Evolutionary conservation across 2,797 vertebrate genomes (phyloP).

Genomic region (Mormyrops boulengeri): DNA sequence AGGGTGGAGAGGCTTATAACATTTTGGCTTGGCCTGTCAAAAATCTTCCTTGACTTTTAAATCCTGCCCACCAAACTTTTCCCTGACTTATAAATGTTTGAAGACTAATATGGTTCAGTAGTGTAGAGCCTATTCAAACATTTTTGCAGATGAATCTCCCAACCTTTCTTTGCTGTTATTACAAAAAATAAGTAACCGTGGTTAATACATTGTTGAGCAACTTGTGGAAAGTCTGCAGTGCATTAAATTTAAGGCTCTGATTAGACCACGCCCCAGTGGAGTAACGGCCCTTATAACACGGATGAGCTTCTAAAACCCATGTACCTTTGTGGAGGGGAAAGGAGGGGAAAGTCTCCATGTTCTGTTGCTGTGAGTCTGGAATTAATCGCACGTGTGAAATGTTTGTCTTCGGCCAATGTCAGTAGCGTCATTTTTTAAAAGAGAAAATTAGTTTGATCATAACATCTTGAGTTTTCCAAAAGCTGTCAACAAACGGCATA

Average conservation of each 20-base stretch:
- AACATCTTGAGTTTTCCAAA: neutral
- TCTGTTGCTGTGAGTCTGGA: neutral
- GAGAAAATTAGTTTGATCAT: neutral
- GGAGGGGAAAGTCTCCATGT: neutral
- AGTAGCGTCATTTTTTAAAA: neutral
- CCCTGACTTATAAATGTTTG: neutral
- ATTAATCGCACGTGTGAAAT: neutral
- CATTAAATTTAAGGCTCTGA: neutral
- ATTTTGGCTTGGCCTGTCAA: neutral
- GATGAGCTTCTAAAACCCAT: neutral
- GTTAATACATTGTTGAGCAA: slow-evolving; percentile 14
- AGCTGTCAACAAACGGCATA: neutral
- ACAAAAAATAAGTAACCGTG: neutral
- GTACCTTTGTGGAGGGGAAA: too few species aligned
- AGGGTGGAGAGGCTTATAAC: neutral
- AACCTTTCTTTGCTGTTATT: neutral
- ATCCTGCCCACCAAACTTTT: neutral
- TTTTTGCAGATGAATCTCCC: neutral
- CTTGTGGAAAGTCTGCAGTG: neutral
- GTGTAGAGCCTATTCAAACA: neutral
- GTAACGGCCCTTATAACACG: neutral
- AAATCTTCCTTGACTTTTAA: neutral
- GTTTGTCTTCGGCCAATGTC: neutral
- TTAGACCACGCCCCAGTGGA: neutral
- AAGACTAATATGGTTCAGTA: neutral